Evolutionary conservation across 2,113 vertebrate species (phyloP).

Genomic region (Myxocyprinus asiaticus): DNA sequence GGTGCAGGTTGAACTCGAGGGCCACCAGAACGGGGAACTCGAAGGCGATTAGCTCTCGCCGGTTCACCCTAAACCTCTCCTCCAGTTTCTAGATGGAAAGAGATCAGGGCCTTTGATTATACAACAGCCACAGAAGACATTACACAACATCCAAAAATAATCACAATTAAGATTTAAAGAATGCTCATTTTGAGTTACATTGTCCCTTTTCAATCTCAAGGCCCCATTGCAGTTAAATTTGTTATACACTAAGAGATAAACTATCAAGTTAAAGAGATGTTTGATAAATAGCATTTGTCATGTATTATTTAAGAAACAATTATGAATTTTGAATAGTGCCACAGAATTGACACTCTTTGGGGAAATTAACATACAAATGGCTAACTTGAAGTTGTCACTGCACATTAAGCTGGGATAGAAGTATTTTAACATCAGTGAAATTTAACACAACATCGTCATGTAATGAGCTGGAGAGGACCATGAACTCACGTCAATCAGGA

Average conservation of each 20-base stretch:
- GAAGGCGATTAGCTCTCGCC: conserved; percentile 94
- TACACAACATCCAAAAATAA: conserved; percentile 19
- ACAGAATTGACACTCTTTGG: too few species aligned
- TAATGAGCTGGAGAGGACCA: not conserved
- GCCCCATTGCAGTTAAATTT: not conserved
- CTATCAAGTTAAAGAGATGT: not conserved
- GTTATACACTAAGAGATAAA: not conserved
- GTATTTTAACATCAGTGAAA: too few species aligned
- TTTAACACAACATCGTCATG: too few species aligned
- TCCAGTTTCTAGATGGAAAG: conserved; percentile 88
- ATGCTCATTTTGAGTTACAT: too few species aligned
- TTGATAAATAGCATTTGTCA: not conserved
- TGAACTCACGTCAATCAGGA: conserved; percentile 91
- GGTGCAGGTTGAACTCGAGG: conserved; percentile 95
- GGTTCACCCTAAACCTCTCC: conserved; percentile 94
- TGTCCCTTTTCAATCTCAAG: not conserved
- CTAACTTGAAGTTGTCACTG: too few species aligned
- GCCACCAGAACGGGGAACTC: conserved; percentile 97
- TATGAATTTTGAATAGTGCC: too few species aligned
- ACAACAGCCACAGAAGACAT: not conserved
- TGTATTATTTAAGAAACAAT: too few species aligned
- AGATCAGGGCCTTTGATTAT: conserved; percentile 32
- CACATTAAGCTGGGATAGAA: too few species aligned
- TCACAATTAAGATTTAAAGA: not conserved
- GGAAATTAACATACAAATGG: too few species aligned